A percentile compares a stretch with the other conserved stretches of the same genome.
These are phyloP conservation scores for Ostrea edulis DNA, from an alignment of 1,140 invertebrate genomes.

Conservation along the genomic window DNA sequence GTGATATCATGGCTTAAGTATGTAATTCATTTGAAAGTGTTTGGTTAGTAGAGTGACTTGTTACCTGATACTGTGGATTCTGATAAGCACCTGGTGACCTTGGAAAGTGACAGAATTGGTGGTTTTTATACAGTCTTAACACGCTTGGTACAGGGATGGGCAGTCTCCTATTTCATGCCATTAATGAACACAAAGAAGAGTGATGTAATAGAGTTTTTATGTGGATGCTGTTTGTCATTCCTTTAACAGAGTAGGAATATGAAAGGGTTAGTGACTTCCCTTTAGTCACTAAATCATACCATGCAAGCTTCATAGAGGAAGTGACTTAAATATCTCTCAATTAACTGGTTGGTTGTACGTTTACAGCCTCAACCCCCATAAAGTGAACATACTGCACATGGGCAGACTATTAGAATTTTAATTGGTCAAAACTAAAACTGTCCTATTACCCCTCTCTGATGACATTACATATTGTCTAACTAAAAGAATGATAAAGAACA, in stretches of 20 bases:
- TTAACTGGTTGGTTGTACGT: too few relatives aligned
- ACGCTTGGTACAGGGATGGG: not conserved
- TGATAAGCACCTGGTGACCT: not conserved
- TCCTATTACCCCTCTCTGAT: too few relatives aligned
- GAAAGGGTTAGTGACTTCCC: not conserved
- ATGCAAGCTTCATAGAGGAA: not conserved
- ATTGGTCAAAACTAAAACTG: too few relatives aligned
- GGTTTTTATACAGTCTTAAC: not conserved
- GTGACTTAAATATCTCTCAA: not conserved
- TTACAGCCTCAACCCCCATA: too few relatives aligned
- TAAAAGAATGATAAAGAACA: too few relatives aligned
- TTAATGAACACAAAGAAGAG: not conserved
- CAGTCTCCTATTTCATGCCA: not conserved
- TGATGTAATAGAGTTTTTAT: too few relatives aligned
- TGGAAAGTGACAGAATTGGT: not conserved
- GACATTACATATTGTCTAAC: too few relatives aligned
- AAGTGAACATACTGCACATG: too few relatives aligned
- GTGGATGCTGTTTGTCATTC: too few relatives aligned
- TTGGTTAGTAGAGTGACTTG: not conserved
- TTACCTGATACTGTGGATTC: not conserved
- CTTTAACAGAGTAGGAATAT: not conserved
- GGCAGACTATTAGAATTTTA: too few relatives aligned
- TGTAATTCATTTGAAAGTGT: not conserved
- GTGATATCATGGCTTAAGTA: not conserved
- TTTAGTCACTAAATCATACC: not conserved